Evolutionary conservation across 2,888 invertebrate species (phyloP).

Genomic region (Oxystoma pomonae): DNA sequence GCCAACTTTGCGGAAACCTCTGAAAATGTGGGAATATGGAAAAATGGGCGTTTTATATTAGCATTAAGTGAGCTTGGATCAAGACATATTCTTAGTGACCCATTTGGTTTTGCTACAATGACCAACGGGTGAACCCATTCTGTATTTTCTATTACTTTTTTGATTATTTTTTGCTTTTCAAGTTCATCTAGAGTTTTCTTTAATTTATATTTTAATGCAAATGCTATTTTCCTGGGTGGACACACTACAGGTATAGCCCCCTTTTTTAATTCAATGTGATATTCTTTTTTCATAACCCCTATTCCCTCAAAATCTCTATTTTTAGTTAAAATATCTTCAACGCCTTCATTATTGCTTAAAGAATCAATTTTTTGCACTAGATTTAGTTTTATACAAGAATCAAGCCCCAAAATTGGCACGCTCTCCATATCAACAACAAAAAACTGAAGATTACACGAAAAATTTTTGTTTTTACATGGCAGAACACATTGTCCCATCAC

Average conservation of each 20-base stretch:
- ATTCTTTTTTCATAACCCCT: neutral
- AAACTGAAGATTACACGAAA: neutral
- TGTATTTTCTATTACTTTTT: no score
- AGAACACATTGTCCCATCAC: neutral
- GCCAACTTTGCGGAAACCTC: no score
- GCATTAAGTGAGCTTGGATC: no score
- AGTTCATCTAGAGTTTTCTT: no score
- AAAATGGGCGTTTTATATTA: no score
- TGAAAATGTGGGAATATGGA: no score
- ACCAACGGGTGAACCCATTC: no score
- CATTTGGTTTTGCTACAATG: no score
- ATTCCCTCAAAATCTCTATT: neutral
- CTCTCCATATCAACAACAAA: neutral
- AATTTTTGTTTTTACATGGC: neutral
- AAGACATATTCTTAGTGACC: no score
- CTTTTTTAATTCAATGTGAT: neutral
- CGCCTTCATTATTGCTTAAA: neutral
- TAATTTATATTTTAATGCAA: no score
- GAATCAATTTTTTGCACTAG: neutral
- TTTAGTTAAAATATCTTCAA: neutral
- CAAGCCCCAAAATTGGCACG: neutral
- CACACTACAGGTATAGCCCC: neutral
- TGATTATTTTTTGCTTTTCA: no score
- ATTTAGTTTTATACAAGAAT: neutral
- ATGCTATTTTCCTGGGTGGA: neutral